Conservation (phyloP, 2,888 invertebrate genomes). For the Cephus runcator region DNA sequence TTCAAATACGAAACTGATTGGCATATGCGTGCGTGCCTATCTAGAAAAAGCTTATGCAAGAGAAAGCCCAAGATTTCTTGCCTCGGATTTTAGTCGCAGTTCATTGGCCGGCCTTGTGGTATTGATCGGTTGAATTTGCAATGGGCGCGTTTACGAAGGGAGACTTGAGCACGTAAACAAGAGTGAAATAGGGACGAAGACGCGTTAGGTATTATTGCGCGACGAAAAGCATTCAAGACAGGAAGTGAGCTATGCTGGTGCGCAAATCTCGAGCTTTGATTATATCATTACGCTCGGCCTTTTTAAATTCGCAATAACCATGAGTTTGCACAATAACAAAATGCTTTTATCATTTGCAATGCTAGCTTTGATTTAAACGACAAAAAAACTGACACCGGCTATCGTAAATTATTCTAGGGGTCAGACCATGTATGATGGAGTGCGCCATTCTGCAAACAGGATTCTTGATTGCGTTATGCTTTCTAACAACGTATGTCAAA, state of each 20-base stretch:
- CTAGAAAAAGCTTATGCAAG: background rate
- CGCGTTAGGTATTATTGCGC: background rate
- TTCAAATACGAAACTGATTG: too few species aligned
- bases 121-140: background rate
- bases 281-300: background rate
- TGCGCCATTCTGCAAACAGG: background rate
- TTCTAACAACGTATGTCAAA: background rate
- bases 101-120: background rate
- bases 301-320: background rate
- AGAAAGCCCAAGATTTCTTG: background rate
- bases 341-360: background rate
- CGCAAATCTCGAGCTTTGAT: background rate
- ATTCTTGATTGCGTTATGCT: background rate
- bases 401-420: background rate
- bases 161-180: background rate
- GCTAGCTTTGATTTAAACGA: too few species aligned
- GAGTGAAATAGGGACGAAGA: background rate
- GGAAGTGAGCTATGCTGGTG: background rate
- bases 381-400: background rate
- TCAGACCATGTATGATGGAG: background rate
- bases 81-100: background rate
- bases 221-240: background rate
- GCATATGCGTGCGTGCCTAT: too few species aligned
- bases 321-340: background rate
- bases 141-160: background rate